Evolutionary conservation across 2,797 vertebrate species (phyloP).

Genomic region (Tympanoctomys barrerae): DNA sequence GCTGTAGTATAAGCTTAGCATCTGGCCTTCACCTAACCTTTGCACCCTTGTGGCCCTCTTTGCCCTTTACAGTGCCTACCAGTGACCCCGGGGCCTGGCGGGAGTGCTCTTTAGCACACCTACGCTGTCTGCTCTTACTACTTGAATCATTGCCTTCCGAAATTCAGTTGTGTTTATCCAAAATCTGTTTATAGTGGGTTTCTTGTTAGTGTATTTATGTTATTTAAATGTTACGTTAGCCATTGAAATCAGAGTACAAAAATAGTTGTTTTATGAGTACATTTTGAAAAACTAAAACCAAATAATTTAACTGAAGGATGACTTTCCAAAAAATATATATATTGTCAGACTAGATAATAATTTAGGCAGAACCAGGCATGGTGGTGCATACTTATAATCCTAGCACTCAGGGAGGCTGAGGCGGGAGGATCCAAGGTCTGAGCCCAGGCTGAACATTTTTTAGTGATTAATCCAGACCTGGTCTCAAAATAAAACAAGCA

Average conservation of each 20-base stretch:
- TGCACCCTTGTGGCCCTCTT: background rate
- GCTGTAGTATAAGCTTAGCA: background rate
- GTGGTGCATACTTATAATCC: background rate
- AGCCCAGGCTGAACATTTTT: background rate
- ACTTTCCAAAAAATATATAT: background rate
- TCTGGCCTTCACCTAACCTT: background rate
- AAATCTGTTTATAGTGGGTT: conserved; percentile 13
- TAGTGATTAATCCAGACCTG: background rate
- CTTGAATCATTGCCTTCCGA: background rate
- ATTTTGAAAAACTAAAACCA: conserved; percentile 35
- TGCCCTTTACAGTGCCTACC: background rate
- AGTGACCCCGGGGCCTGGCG: accelerated
- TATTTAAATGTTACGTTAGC: conserved; percentile 32
- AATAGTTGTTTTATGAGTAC: conserved; percentile 28
- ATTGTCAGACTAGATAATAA: background rate
- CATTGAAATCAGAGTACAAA: conserved; percentile 30
- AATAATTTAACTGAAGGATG: background rate
- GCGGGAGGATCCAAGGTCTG: background rate
- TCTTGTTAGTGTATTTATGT: background rate
- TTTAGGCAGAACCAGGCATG: background rate
- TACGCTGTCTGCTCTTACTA: background rate
- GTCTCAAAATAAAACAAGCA: background rate
- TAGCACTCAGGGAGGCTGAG: background rate
- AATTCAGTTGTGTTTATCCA: conserved; percentile 9
- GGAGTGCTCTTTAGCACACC: background rate